These are phyloP conservation scores for Orthonyx spaldingii DNA, from an alignment of 2,113 vertebrate species.

Conservation along the genomic window DNA sequence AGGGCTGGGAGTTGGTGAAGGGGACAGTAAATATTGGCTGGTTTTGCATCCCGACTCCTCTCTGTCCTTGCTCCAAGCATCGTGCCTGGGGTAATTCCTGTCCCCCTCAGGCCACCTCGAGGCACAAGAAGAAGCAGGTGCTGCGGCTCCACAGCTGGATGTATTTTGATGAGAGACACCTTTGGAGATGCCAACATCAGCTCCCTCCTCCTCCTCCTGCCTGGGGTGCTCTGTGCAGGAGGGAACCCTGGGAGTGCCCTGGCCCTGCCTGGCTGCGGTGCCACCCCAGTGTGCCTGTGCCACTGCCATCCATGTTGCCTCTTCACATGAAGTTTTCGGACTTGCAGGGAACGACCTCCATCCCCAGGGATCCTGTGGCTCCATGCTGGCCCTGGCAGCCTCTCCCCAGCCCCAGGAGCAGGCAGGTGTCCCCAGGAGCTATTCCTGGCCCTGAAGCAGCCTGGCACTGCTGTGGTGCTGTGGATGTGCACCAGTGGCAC, in stretches of 20 bases:
- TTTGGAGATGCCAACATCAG: not conserved
- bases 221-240: not conserved
- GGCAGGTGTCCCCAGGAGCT: not conserved
- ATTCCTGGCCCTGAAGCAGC: not conserved
- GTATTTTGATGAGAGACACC: not conserved
- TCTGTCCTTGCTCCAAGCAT: not conserved
- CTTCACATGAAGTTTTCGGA: accelerated
- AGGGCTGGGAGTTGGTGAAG: not conserved
- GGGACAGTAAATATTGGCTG: not conserved
- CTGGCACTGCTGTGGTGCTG: accelerated
- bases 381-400: not conserved
- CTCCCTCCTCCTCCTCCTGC: accelerated
- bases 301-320: accelerated
- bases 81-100: accelerated
- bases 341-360: accelerated
- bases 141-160: accelerated
- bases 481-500: not conserved
- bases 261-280: not conserved
- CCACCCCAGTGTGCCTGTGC: not conserved
- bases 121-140: accelerated
- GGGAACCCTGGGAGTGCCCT: accelerated
- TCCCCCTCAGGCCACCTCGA: accelerated
- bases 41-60: not conserved
- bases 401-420: not conserved
- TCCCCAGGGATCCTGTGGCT: not conserved